Evolutionary conservation across 2,888 invertebrate species (phyloP), one percentile per base, ranked within the genome.

Genomic region (Phengaris arion): DNA sequence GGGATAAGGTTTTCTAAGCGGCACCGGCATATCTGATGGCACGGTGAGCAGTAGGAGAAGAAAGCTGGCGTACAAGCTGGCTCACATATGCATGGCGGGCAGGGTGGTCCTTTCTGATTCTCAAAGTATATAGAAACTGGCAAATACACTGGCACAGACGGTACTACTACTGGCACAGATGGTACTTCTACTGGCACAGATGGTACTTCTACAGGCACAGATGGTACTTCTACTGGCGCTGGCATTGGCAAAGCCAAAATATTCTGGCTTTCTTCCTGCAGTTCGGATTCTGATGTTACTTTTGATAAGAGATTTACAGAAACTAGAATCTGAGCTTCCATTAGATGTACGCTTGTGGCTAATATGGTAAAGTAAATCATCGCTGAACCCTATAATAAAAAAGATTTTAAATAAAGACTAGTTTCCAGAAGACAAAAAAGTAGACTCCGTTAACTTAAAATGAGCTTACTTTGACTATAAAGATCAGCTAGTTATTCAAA

Each of bases 31-130:
- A 85, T 85, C 78, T 81, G 81, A 76, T 92, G 92, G 70, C 92
- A 92, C 6, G 86, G 81, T 0, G 92, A 92, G 76, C 92, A 92
- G 77, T 84, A 92, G 0, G 92, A 85, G 77, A 87, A 92, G 79
- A 90, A 90, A 1, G 90, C 80, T n/a, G 92, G 92, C 2, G 90
- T 90, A 75, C 91, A 92, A 0, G 83, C 81, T 1, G 92, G 91
- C 48, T 74, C 74, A 75, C 92, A 92, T 0, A 85, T 74, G 76
- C 92, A 92, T 0, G 92, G 92, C 0, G 92, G 92, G 69, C 92
- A 92, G 0, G 87, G 86, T 0, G 91, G 92, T 72, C 90, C 64
- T 45, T 64, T 64, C 6, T 64, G 22, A 2, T 64, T 45, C 35
- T 64, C 64, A 45, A 35, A 64, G 35, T 64, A 64, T 13, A 64